phyloP scores from a whole-genome alignment of 1,140 invertebrate species.

The Palaemon carinicauda region DNA sequence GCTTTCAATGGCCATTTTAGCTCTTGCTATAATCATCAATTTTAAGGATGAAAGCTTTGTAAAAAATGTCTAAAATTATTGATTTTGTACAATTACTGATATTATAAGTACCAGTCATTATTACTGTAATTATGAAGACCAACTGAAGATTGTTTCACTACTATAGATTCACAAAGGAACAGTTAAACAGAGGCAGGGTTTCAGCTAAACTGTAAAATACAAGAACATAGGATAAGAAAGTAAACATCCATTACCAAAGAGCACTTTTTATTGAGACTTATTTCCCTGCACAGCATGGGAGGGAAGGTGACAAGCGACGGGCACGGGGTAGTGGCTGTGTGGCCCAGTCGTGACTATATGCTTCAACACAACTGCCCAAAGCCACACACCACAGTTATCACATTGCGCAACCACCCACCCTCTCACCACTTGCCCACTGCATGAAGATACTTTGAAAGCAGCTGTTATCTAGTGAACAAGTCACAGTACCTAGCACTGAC shows the following conservation, averaged over 20 bases:
- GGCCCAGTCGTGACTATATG: conserved; percentile 36
- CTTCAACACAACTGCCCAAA: conserved; percentile 42
- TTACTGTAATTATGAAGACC: too few relatives aligned
- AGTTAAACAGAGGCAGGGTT: too few relatives aligned
- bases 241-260: conserved; percentile 41
- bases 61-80: too few relatives aligned
- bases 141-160: too few relatives aligned
- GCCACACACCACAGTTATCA: conserved; percentile 45
- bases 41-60: too few relatives aligned
- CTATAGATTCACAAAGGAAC: too few relatives aligned
- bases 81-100: too few relatives aligned
- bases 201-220: too few relatives aligned
- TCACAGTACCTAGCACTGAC: background rate
- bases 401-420: conserved; percentile 32
- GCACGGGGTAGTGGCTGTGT: conserved; percentile 34
- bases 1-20: too few relatives aligned
- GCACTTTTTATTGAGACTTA: conserved; percentile 55
- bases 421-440: conserved; percentile 16
- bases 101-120: too few relatives aligned
- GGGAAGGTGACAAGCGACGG: conserved; percentile 52
- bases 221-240: background rate
- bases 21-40: too few relatives aligned
- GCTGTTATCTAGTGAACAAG: background rate
- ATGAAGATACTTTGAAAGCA: background rate
- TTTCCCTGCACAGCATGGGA: conserved; percentile 50